A percentile compares a stretch with the other conserved stretches of the same genome.
Evolutionary conservation across 2,888 invertebrate genomes (phyloP).

Genomic region (Abrostola tripartita): DNA sequence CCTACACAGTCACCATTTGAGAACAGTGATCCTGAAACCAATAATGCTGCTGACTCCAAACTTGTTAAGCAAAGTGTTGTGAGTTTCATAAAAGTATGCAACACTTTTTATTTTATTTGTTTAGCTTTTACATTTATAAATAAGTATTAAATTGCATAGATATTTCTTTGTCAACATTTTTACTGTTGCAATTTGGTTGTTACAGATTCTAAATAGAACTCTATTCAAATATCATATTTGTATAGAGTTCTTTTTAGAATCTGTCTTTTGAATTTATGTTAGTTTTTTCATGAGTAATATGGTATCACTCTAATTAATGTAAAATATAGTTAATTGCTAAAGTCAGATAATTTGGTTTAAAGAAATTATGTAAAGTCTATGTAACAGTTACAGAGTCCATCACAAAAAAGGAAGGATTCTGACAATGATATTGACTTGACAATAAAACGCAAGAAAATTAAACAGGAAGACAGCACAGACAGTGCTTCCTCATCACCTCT

Average conservation of each 20-base stretch:
- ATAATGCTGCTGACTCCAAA: constrained; percentile 84
- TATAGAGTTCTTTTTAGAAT: too few species aligned
- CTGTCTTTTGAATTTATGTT: too few species aligned
- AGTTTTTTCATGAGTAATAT: too few species aligned
- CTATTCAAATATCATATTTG: too few species aligned
- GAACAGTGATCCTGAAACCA: constrained; percentile 86
- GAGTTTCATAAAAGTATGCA: constrained; percentile 9
- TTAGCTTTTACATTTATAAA: neutral
- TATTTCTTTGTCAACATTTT: too few species aligned
- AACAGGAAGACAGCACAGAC: constrained; percentile 76
- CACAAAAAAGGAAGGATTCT: constrained; percentile 90
- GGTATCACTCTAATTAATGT: too few species aligned
- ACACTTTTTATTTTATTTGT: neutral
- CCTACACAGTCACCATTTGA: constrained; percentile 86
- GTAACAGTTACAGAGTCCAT: constrained; percentile 82
- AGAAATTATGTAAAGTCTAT: too few species aligned
- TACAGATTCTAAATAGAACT: too few species aligned
- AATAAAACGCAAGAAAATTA: constrained; percentile 79
- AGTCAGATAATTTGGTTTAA: too few species aligned
- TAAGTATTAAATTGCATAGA: too few species aligned
- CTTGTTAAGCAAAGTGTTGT: constrained; percentile 70
- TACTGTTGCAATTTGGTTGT: too few species aligned
- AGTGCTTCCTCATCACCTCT: constrained; percentile 76
- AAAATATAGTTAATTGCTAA: too few species aligned
- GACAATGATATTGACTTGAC: constrained; percentile 89